These are phyloP conservation scores for Tetheella fluctuosa DNA, from an alignment of 2,888 invertebrate species.

Conservation along the genomic window DNA sequence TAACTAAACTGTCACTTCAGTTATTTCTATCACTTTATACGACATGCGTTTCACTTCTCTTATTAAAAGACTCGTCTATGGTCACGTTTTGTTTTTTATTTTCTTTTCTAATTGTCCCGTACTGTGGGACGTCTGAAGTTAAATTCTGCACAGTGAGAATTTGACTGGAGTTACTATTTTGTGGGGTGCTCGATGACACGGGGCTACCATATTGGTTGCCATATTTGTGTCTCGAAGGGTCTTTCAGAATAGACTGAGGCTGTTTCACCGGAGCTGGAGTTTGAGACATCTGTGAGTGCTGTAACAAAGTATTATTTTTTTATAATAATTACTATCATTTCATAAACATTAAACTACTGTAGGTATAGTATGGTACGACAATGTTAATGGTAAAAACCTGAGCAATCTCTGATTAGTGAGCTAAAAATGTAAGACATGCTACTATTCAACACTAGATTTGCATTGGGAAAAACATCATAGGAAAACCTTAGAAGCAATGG, in stretches of 20 bases:
- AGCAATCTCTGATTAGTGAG: background rate
- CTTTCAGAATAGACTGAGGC: slow-evolving; percentile 86
- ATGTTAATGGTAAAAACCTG: background rate
- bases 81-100: slow-evolving; percentile 81
- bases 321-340: too few relatives aligned
- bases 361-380: background rate
- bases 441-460: background rate
- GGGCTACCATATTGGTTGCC: slow-evolving; percentile 81
- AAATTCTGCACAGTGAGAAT: slow-evolving; percentile 85
- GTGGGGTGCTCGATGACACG: slow-evolving; percentile 73
- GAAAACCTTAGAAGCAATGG: background rate
- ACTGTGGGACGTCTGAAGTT: slow-evolving; percentile 77
- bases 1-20: slow-evolving; percentile 11
- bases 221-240: slow-evolving; percentile 85
- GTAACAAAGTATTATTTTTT: slow-evolving; percentile 47
- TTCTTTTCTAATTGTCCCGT: slow-evolving; percentile 81
- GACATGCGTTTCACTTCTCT: slow-evolving; percentile 76
- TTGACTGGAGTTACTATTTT: slow-evolving; percentile 75
- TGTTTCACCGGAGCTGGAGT: slow-evolving; percentile 75
- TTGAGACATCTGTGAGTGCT: slow-evolving; percentile 68
- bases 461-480: background rate
- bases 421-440: background rate
- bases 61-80: slow-evolving; percentile 76
- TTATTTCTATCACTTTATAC: slow-evolving; percentile 52
- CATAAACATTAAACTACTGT: too few relatives aligned